Evolutionary conservation across 2,888 invertebrate genomes (phyloP), one percentile per base, ranked within the genome.

Genomic region (Lasioglossum malachurum): DNA sequence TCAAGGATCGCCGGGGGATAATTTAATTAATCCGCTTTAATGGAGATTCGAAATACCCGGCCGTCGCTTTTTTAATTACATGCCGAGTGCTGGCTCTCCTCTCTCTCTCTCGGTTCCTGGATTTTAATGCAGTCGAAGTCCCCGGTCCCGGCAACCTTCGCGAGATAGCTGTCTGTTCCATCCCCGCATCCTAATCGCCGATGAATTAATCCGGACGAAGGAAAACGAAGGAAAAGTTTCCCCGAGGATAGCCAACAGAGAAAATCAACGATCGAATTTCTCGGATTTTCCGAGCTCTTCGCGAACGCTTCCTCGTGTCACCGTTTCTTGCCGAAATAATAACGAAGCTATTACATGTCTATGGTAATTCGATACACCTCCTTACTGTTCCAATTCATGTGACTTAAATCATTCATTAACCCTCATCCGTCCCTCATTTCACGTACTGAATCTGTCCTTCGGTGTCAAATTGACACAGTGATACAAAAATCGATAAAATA

Each of bases 1-100:
- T 44, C 41, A 73, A 75, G 77, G 74, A 64, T 38, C 72, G 44
- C 27, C 69, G 53, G 41, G 80, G 80, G 80, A 74, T 80, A 82
- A 79, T 84, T 87, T 82, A 75, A 84, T 88, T 80, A 84, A 87
- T 82, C 77, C 77, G 57, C 79, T 77, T 84, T 82, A 88, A 84
- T 78, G 82, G 77, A 88, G 57, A 80, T 77, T 57, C 46, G 57
- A 75, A 71, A 79, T 75, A 73, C 57, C 46, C n/a, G 67, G 35
- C 8, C 71, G 60, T 69, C 64, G 78, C 35, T 67, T 77, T 69
- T 82, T 86, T 80, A 71, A 82, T 77, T 84, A 77, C 73, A 64
- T 38, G 67, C 73, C 64, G 60, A 78, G 57, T 46, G 31, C 49
- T 46, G 64, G 53, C 46, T 19, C 44, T 4, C 12, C n/a, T 57